Base-by-base conservation (phyloP, 1,140 invertebrate genomes). In the Drosophila virilis region DNA sequence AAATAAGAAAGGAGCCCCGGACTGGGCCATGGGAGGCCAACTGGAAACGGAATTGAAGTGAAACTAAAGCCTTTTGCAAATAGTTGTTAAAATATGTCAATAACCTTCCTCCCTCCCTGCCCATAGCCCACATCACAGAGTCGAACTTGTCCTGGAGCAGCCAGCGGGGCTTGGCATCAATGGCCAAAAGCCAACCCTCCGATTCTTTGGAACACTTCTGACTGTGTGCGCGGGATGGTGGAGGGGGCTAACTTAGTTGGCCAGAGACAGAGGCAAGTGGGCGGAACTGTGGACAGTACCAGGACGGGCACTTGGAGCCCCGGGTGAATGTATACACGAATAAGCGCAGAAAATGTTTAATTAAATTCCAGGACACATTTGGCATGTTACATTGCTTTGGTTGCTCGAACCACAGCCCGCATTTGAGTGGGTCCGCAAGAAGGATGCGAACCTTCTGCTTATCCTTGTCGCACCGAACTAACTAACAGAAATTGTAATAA, bases 31-130 rank as follows among this genome's bases (percentile, higher is more conserved):
- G 45, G 68, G 8, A 40, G 68, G 22, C 4, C 12, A 48, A 43
- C 32, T 8, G 33, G 22, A 37, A 88, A 68, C 71, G 67, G 57
- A 88, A 81, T 86, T 77, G 83, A 86, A 88, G 83, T 86, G 83
- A 86, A 86, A 86, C 83, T 86, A 86, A 86, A 86, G 83, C 84
- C 83, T 86, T 86, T 86, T 77, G 84, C 83, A 86, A 86, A 86
- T 86, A 86, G 83, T 86, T 88, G 83, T 89, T 86, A 88, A 86
- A 86, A 86, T 86, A 86, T 86, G 83, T 86, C 83, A 86, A 86
- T 86, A 86, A 86, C 83, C 83, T 83, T 74, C 17, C 38, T 32
- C 42, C 42, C 40, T 2, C 8, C 12, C 22, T 17, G 1, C 17
- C 46, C 45, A 52, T 32, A 22, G 35, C 46, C 59, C 50, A 52